Evolutionary conservation across 2,888 invertebrate genomes (phyloP), one percentile per base, ranked within the genome.

Genomic region (Notodonta dromedarius): DNA sequence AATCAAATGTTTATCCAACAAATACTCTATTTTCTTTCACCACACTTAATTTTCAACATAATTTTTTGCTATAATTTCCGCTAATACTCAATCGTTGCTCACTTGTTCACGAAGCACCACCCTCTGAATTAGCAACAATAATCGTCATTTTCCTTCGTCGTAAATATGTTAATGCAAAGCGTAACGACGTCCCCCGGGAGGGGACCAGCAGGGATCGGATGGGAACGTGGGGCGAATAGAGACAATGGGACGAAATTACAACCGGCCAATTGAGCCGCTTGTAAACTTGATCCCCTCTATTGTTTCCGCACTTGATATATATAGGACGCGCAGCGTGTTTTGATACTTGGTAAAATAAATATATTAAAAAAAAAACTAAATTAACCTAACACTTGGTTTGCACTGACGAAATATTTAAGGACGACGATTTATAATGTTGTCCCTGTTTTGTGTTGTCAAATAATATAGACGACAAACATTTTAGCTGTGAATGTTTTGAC

Each of bases 261-360:
- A 81, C 89, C 90, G 92, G 90, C 91, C 93, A 93, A 93, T 94
- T 93, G 93, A 89, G 87, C 84, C 78, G 87, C 87, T 89, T 87
- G 87, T 87, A 83, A 85, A 88, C 88, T 86, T 91, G 91, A 91
- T 92, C 90, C 87, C 80, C 88, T 87, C 89, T 86, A 92, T 92
- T 93, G 93, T 93, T 91, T 91, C 92, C 91, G 88, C 87, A 89
- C 83, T 85, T 84, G 78, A 82, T 84, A 76, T 32, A 69, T 66
- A 59, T 58, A 61, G 16, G 54, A 40, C 66, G 79, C 80, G 24
- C 14, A 7, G 55, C 0, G 6, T 4, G 64, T 66, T 76, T 92
- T 90, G 91, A 88, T 86, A 80, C 77, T 86, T 82, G 56, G 24
- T n/a, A n/a, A n/a, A n/a, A n/a, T n/a, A n/a, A n/a, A n/a, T n/a